Percentiles rank a stretch among this genome's conserved stretches.
phyloP scores from a whole-genome alignment of 2,888 invertebrate genomes.

The Nemotelus nigrinus region DNA sequence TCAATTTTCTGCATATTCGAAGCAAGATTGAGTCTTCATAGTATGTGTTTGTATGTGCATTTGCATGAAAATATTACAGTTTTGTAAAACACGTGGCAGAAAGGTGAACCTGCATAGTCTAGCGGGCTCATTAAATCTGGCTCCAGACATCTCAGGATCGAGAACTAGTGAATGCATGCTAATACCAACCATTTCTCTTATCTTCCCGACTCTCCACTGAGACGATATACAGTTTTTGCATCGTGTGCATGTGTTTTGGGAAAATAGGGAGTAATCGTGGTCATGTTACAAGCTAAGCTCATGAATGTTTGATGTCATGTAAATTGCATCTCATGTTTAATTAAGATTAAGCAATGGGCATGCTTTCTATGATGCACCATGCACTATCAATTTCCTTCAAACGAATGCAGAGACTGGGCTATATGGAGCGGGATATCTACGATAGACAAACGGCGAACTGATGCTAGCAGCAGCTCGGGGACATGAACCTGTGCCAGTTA shows the following conservation, averaged over 20 bases:
- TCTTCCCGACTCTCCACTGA: not conserved
- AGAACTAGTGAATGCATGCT: not conserved
- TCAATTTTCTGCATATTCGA: too few relatives aligned
- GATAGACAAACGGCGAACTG: too few relatives aligned
- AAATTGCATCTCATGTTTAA: conserved; percentile 43
- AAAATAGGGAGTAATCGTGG: conserved; percentile 10
- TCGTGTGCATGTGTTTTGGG: not conserved
- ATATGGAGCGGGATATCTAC: too few relatives aligned
- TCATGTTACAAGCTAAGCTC: conserved; percentile 30
- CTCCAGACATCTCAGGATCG: not conserved
- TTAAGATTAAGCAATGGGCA: conserved; percentile 36
- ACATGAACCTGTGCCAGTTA: too few relatives aligned
- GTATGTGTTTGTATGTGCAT: too few relatives aligned
- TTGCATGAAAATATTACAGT: too few relatives aligned
- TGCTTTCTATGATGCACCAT: not conserved
- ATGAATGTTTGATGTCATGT: conserved; percentile 43
- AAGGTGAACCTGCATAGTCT: not conserved
- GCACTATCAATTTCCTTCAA: conserved; percentile 10
- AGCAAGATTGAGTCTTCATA: too few relatives aligned
- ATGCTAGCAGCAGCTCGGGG: too few relatives aligned
- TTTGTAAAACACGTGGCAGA: too few relatives aligned
- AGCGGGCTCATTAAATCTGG: not conserved
- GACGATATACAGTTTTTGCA: not conserved
- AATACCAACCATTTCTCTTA: not conserved
- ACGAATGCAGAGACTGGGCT: too few relatives aligned